These are phyloP conservation scores for Anoplolepis gracilipes DNA, from an alignment of 1,140 invertebrate species.

Conservation along the genomic window DNA sequence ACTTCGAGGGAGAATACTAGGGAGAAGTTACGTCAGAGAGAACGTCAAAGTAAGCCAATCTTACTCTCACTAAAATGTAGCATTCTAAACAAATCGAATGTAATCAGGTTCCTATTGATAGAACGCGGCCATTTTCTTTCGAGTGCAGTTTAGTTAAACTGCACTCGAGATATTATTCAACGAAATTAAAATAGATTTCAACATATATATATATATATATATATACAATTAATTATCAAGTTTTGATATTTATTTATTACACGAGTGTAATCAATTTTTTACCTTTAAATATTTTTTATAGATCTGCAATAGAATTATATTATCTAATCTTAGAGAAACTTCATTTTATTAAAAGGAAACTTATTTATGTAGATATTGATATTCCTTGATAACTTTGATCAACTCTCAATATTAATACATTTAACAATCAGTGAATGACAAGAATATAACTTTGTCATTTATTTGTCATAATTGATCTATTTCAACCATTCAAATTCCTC, in stretches of 20 bases:
- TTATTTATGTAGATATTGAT: background rate
- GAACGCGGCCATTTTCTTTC: background rate
- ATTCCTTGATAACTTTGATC: too few relatives aligned
- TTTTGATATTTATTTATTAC: too few relatives aligned
- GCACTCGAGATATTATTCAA: background rate
- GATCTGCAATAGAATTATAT: too few relatives aligned
- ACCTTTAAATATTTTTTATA: too few relatives aligned
- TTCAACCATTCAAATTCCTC: background rate
- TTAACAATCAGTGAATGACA: too few relatives aligned
- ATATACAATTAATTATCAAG: too few relatives aligned
- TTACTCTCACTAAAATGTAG: background rate
- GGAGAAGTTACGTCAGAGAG: constrained; percentile 84
- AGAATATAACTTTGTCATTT: background rate
- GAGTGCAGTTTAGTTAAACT: background rate
- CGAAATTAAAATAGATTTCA: background rate
- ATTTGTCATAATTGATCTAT: background rate
- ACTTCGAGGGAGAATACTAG: constrained; percentile 39
- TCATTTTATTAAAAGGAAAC: constrained; percentile 8
- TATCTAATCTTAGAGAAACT: background rate
- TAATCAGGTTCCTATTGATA: constrained; percentile 15
- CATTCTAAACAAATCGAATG: background rate
- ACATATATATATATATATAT: too few relatives aligned
- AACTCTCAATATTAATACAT: background rate
- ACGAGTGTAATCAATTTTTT: too few relatives aligned
- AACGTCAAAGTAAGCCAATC: constrained; percentile 28